Conservation (phyloP, 1,140 invertebrate species). For the Micrasema minimum region DNA sequence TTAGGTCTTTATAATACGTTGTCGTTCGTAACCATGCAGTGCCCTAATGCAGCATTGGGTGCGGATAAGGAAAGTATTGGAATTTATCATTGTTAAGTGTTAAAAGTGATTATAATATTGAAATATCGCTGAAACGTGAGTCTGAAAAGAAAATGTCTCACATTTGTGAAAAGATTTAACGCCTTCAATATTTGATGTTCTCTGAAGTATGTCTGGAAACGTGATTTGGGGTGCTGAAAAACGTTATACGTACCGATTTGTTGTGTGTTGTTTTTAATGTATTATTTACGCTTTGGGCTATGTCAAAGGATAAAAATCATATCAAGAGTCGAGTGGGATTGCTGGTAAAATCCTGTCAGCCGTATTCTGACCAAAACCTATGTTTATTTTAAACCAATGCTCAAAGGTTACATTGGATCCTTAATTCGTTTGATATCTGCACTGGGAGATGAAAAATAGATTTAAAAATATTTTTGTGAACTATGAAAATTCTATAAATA, state of each 20-base stretch:
- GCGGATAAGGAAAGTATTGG: too few species aligned
- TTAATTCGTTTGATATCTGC: too few species aligned
- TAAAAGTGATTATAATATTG: too few species aligned
- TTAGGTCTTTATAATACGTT: constrained; percentile 94
- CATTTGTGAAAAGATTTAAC: not conserved
- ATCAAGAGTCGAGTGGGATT: not conserved
- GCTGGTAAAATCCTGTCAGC: too few species aligned
- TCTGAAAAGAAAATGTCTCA: not conserved
- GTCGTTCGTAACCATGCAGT: constrained; percentile 92
- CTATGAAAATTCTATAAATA: too few species aligned
- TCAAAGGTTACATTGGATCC: too few species aligned
- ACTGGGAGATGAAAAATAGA: too few species aligned
- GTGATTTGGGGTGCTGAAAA: constrained; percentile 11
- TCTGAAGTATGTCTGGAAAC: not conserved
- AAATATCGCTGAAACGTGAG: too few species aligned
- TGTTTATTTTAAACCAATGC: too few species aligned
- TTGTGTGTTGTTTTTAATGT: not conserved
- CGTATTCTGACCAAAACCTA: too few species aligned
- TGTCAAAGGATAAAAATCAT: constrained; percentile 8
- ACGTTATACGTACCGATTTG: not conserved
- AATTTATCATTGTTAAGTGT: too few species aligned
- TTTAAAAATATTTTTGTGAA: too few species aligned
- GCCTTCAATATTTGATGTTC: constrained; percentile 10
- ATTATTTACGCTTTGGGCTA: constrained; percentile 1
- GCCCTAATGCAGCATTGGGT: constrained; percentile 78